Base-by-base conservation (phyloP, 2,888 invertebrate genomes). In the Gisinianus flammeolus region DNA sequence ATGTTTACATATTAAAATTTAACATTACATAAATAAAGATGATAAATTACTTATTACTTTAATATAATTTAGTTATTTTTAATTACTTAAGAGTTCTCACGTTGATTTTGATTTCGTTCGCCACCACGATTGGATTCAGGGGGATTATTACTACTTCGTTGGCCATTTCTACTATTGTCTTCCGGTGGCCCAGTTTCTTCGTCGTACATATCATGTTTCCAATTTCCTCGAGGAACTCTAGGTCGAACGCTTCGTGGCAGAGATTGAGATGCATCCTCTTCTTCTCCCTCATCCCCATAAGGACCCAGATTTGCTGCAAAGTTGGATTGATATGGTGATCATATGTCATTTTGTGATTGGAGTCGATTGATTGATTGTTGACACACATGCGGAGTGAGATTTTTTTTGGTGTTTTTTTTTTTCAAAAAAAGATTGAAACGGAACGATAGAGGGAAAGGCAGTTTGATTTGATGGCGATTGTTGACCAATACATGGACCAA, bases 131-230 rank as follows among this genome's bases (percentile, higher is more conserved):
- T n/a, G n/a, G n/a, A n/a, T n/a, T n/a, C n/a, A n/a, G n/a, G n/a
- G n/a, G n/a, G n/a, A n/a, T n/a, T n/a, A n/a, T n/a, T n/a, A n/a
- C n/a, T n/a, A n/a, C n/a, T n/a, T n/a, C n/a, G n/a, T n/a, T n/a
- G n/a, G n/a, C n/a, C n/a, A n/a, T n/a, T n/a, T n/a, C n/a, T n/a
- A n/a, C n/a, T n/a, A n/a, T n/a, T n/a, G n/a, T n/a, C n/a, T n/a
- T n/a, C n/a, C n/a, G n/a, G n/a, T n/a, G n/a, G n/a, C n/a, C n/a
- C 16, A 56, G 4, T 56, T 4, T 66, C 30, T 22, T 67, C 67
- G 24, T 82, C 82, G 75, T 79, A 84, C 80, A 82, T 80, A 79
- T 84, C 84, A 79, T 84, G 84, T 70, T 82, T 76, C 84, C 84
- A 84, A 24, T 71, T 64, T 74, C 83, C 77, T 64, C 80, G 70